Evolutionary conservation across 2,113 vertebrate species (phyloP).

Genomic region (Garra rufa): DNA sequence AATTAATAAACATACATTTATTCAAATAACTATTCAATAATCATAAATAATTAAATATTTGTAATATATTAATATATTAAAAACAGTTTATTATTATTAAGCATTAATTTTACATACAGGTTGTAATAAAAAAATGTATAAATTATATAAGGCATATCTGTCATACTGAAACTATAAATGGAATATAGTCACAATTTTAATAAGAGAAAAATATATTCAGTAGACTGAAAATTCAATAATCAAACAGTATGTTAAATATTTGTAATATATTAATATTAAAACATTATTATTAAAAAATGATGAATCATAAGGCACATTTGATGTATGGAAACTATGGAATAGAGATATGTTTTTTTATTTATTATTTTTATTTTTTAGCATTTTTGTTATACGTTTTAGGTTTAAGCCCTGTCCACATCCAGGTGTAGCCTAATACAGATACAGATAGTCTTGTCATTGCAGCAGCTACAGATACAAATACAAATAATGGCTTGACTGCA

Average conservation of each 20-base stretch:
- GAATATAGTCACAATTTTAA: neutral
- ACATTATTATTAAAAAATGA: too few species aligned
- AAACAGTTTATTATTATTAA: neutral
- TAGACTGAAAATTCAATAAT: too few species aligned
- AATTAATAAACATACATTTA: too few species aligned
- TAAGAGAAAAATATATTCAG: too few species aligned
- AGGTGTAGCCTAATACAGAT: neutral
- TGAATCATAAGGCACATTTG: too few species aligned
- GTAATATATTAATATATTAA: neutral
- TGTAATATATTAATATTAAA: too few species aligned
- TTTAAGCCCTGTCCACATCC: neutral
- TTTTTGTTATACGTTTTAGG: neutral
- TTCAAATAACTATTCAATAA: neutral
- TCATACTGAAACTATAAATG: neutral
- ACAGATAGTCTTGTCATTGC: neutral
- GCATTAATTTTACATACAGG: neutral
- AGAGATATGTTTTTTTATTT: too few species aligned
- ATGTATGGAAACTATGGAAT: too few species aligned
- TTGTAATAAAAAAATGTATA: too few species aligned
- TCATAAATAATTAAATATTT: neutral
- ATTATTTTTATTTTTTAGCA: too few species aligned
- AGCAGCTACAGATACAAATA: neutral
- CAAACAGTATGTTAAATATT: too few species aligned
- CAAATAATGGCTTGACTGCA: neutral
- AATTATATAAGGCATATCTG: neutral